Evolutionary conservation across 37 sponge, comb jelly and placozoan genomes (phyloP), one percentile per base, ranked within the genome.

Genomic region (Haliclona indistincta): DNA sequence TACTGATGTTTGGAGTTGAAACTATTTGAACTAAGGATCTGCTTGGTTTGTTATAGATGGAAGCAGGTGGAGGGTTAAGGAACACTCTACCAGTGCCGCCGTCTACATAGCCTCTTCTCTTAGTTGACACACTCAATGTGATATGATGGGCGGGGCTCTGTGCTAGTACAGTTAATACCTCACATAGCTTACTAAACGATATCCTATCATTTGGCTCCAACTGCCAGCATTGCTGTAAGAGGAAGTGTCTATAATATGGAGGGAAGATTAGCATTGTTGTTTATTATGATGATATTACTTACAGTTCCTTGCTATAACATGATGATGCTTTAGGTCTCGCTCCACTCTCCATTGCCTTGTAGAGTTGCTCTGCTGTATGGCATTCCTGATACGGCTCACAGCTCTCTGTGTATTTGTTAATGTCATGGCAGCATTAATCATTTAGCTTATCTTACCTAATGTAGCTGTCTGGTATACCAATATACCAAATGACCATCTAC

Each of bases 401-500:
- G n/a, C 23, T 58, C n/a, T 58, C 60, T 58, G 28, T 58, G 11
- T 7, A 25, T 25, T 6, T n/a, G 25, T 25, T n/a, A n/a, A 25
- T n/a, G n/a, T 11, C n/a, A 58, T 7, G n/a, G 6, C 13, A n/a
- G n/a, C 7, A 25, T 6, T 25, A 20, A 58, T n/a, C 11, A 6
- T 58, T 11, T 47, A 13, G 13, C 8, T 28, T 3, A 34, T 36
- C 69, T 11, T 75, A 76, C 77, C 84, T 17, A 91, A 63, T 1
- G 91, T 78, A 25, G 77, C 74, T 30, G 78, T 67, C 32, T 77
- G 72, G 78, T 85, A 91, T 37, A 60, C 29, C 25, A 91, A 49
- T 39, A 85, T 77, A 3, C 91, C 91, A 74, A 78, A 91, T 7
- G 91, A 91, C 91, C 91, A 84, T 28, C 85, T 84, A 71, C 20